Evolutionary conservation across 2,113 vertebrate genomes (phyloP).

Genomic region (Castor canadensis): DNA sequence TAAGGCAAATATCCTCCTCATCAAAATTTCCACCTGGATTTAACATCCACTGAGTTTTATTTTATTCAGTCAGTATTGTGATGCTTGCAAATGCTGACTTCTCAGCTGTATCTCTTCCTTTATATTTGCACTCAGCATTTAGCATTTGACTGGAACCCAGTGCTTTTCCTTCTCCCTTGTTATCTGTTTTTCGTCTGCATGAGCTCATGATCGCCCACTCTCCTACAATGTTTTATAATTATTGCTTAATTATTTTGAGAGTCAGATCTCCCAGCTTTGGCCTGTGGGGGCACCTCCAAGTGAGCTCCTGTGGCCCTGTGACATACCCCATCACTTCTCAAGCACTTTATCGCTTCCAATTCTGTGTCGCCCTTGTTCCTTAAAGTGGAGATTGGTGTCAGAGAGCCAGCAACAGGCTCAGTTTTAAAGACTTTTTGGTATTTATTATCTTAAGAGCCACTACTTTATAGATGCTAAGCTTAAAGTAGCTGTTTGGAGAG

Average conservation of each 20-base stretch:
- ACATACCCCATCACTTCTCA: neutral
- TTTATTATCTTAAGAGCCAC: constrained; percentile 22
- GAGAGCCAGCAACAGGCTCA: neutral
- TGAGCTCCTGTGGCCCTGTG: neutral
- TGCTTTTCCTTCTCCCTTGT: neutral
- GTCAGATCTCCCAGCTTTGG: neutral
- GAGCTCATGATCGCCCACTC: neutral
- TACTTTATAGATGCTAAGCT: constrained; percentile 7
- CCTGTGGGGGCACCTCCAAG: neutral
- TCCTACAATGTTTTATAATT: neutral
- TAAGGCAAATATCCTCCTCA: constrained; percentile 1
- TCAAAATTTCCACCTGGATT: constrained; percentile 17
- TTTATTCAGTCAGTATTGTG: neutral
- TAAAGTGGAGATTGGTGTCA: neutral
- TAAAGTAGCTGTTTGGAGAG: neutral
- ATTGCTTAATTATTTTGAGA: constrained; percentile 27
- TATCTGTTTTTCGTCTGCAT: constrained; percentile 16
- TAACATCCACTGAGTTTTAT: neutral
- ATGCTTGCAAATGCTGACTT: neutral
- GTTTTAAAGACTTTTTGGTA: neutral
- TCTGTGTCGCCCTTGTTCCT: neutral
- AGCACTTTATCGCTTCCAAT: neutral
- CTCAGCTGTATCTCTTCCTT: neutral
- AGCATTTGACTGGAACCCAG: neutral
- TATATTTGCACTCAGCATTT: neutral